Conservation (phyloP, 2,113 vertebrate genomes). For the Tringa solitaria region DNA sequence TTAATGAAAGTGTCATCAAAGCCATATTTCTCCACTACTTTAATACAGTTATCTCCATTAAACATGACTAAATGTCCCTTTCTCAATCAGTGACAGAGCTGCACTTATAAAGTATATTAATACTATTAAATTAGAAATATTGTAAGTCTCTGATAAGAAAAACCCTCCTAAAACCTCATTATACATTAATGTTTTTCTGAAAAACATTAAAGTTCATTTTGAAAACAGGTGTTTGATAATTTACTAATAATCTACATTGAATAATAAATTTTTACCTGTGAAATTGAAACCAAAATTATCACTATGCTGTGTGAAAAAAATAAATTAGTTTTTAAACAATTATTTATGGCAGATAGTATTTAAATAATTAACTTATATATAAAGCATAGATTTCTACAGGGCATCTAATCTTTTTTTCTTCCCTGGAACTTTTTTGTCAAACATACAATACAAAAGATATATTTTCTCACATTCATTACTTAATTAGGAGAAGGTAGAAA, state of each 20-base stretch:
- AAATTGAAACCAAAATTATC: not conserved
- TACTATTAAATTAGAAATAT: not conserved
- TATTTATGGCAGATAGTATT: not conserved
- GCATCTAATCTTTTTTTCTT: not conserved
- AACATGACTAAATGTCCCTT: constrained; percentile 2
- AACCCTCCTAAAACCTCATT: not conserved
- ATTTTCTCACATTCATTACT: not conserved
- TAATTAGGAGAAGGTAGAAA: not conserved
- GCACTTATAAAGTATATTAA: not conserved
- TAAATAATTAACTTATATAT: not conserved
- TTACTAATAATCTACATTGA: not conserved
- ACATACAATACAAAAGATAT: not conserved
- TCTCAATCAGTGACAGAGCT: not conserved
- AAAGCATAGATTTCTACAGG: not conserved
- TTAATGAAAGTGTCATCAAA: constrained; percentile 66
- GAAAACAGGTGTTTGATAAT: not conserved
- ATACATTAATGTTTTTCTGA: not conserved
- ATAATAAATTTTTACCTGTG: not conserved
- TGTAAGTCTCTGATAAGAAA: not conserved
- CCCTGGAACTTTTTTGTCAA: not conserved
- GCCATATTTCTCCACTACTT: constrained; percentile 33
- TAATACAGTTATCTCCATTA: constrained; percentile 19
- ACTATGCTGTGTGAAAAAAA: not conserved
- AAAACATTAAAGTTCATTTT: not conserved
- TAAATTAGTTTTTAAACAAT: not conserved